Percentiles rank a stretch among this genome's conserved stretches.
Evolutionary conservation across 2,888 invertebrate genomes (phyloP).

Genomic region (Melolontha melolontha): DNA sequence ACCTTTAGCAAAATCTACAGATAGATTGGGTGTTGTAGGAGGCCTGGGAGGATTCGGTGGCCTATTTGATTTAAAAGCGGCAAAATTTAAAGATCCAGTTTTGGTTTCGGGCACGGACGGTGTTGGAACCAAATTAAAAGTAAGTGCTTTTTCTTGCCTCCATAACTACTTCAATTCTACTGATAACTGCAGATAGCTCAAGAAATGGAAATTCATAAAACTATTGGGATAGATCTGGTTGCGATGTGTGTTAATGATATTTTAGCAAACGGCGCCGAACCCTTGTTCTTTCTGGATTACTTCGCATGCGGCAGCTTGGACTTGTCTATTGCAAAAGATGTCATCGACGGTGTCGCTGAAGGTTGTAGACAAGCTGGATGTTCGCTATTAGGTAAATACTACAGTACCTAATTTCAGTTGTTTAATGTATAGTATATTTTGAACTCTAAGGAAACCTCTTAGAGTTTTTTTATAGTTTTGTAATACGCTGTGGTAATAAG

Average conservation of each 20-base stretch:
- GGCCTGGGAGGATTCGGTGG: conserved; percentile 94
- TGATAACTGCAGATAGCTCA: conserved; percentile 81
- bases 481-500: too few relatives aligned
- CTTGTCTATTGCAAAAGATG: conserved; percentile 79
- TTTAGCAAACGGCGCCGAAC: conserved; percentile 94
- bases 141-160: conserved; percentile 59
- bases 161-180: conserved; percentile 4
- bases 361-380: conserved; percentile 90
- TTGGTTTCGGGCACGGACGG: conserved; percentile 96
- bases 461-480: too few relatives aligned
- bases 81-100: conserved; percentile 81
- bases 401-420: conserved; percentile 16
- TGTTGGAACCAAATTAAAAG: conserved; percentile 96
- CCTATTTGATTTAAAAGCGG: conserved; percentile 86
- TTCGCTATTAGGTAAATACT: conserved; percentile 78
- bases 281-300: conserved; percentile 96
- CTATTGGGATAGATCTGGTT: conserved; percentile 94
- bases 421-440: not conserved
- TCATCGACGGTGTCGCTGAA: conserved; percentile 88
- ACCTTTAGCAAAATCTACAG: conserved; percentile 82
- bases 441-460: too few relatives aligned
- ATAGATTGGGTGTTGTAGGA: conserved; percentile 82
- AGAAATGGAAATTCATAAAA: conserved; percentile 79
- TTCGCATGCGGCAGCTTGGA: conserved; percentile 92
- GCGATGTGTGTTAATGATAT: conserved; percentile 99